These are phyloP conservation scores for Cichladusa arquata DNA, from an alignment of 2,113 vertebrate species.

Conservation along the genomic window DNA sequence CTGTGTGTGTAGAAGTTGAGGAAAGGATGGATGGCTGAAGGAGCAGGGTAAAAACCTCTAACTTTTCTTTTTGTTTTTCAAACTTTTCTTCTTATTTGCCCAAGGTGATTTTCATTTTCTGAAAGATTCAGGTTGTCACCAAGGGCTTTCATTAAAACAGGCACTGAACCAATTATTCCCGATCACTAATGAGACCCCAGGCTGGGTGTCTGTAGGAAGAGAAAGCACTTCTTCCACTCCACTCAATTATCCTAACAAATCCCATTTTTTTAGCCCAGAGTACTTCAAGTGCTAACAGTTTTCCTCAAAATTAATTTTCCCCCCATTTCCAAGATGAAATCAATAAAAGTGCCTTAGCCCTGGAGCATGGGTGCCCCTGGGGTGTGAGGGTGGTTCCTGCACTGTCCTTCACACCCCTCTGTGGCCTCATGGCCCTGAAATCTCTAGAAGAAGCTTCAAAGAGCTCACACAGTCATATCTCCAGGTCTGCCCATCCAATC, in stretches of 20 bases:
- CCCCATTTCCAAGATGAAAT: neutral
- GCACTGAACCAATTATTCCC: neutral
- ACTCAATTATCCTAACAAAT: slow-evolving; percentile 36
- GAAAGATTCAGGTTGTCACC: neutral
- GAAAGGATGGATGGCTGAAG: neutral
- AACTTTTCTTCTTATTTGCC: neutral
- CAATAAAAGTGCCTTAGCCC: neutral
- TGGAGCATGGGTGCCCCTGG: accelerated
- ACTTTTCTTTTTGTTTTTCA: neutral
- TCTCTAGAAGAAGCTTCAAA: neutral
- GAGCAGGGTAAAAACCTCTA: neutral
- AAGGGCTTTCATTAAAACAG: slow-evolving; percentile 1
- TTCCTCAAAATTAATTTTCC: neutral
- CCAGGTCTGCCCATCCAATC: neutral
- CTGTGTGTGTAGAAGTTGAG: neutral
- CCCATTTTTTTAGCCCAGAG: slow-evolving; percentile 7
- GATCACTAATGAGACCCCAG: slow-evolving; percentile 33
- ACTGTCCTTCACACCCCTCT: neutral
- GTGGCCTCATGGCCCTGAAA: accelerated
- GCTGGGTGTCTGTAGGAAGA: neutral
- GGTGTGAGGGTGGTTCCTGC: accelerated
- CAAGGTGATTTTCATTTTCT: neutral
- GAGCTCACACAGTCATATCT: accelerated
- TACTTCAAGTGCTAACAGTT: neutral
- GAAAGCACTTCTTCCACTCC: neutral